Evolutionary conservation across 2,113 vertebrate genomes (phyloP).

Genomic region (Furnarius figulus): DNA sequence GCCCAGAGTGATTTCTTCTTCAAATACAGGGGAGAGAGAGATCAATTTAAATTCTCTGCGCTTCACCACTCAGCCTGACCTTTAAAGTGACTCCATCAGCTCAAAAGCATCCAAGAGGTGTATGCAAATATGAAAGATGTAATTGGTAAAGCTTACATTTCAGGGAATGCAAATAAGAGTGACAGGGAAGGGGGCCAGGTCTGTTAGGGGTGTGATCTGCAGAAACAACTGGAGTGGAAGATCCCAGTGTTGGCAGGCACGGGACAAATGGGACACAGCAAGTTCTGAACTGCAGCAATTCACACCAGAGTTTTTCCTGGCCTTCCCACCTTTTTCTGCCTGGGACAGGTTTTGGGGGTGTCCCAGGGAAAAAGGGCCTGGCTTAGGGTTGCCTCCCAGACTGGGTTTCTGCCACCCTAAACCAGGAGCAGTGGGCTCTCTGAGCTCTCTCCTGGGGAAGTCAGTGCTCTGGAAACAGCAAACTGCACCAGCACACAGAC

Average conservation of each 20-base stretch:
- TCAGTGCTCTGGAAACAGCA: background rate
- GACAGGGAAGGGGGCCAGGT: background rate
- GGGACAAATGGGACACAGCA: background rate
- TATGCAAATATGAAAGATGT: background rate
- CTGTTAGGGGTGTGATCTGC: background rate
- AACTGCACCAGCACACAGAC: background rate
- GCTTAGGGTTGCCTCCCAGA: rapidly evolving
- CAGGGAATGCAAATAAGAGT: background rate
- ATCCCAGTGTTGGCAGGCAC: background rate
- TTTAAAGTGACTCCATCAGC: background rate
- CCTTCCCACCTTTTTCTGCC: background rate
- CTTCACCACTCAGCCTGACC: background rate
- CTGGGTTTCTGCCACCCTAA: background rate
- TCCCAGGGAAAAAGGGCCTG: background rate
- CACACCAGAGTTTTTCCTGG: background rate
- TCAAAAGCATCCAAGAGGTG: background rate
- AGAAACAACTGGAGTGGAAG: background rate
- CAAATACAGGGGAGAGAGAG: background rate
- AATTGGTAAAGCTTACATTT: background rate
- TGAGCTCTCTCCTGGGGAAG: background rate
- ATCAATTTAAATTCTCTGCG: background rate
- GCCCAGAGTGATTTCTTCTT: background rate
- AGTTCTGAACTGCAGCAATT: background rate
- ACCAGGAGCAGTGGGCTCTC: background rate
- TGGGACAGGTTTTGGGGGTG: background rate